Conservation (phyloP, 2,797 vertebrate species). For the Benthosema pterotum region DNA sequence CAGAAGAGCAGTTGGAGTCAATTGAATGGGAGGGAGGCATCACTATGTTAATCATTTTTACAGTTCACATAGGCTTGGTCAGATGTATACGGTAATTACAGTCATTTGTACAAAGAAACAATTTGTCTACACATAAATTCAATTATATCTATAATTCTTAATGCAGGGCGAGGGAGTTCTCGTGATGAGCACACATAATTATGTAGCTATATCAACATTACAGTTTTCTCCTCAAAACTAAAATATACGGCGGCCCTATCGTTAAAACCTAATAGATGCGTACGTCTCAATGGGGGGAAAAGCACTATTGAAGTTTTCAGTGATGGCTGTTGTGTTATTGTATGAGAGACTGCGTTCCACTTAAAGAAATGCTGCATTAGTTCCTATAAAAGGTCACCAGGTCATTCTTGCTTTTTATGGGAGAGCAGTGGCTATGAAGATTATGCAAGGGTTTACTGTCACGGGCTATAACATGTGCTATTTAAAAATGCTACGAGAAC, state of each 20-base stretch:
- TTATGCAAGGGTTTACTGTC: not conserved
- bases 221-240: too few relatives aligned
- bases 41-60: conserved; percentile 1
- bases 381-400: not conserved
- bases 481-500: not conserved
- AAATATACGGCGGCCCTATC: too few relatives aligned
- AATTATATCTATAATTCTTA: too few relatives aligned
- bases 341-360: not conserved
- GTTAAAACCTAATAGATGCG: too few relatives aligned
- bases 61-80: not conserved
- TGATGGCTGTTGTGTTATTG: not conserved
- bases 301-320: too few relatives aligned
- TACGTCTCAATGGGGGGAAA: too few relatives aligned
- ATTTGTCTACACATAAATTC: too few relatives aligned
- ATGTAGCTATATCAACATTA: too few relatives aligned
- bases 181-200: too few relatives aligned
- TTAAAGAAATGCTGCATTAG: not conserved
- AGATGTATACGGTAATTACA: too few relatives aligned
- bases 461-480: not conserved
- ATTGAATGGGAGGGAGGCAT: conserved; percentile 1
- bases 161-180: too few relatives aligned
- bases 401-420: not conserved
- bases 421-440: not conserved
- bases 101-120: too few relatives aligned
- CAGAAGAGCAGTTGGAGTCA: not conserved